Evolutionary conservation across 2,113 vertebrate species (phyloP), one percentile per base, ranked within the genome.

Genomic region (Chaetorhynchus papuensis): DNA sequence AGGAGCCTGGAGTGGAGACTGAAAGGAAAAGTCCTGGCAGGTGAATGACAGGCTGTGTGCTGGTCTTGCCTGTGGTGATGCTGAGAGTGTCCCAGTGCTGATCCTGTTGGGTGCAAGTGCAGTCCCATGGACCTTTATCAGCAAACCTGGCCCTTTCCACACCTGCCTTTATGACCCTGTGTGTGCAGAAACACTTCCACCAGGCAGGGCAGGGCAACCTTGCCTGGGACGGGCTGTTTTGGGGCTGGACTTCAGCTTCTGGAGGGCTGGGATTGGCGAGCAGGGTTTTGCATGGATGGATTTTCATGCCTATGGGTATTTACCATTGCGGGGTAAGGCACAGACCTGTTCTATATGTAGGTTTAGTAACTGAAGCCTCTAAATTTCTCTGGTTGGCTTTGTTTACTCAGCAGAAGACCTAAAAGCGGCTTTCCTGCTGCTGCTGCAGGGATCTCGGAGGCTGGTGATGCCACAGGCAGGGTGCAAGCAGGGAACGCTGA

Each of bases 341-440:
- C 37, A 70, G 78, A 83, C 47, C 54, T 52, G 27, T 31, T 69
- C 61, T 63, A 0, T 15, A 6, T 13, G 64, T n/a, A 52, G 39
- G 18, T 72, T 77, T 80, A 60, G 71, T 33, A 60, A 56, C 19
- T 66, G 79, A 91, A 93, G 59, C 76, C 18, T 90, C 89, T 86
- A 8, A 50, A 75, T 89, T 93, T 70, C 56, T 80, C 76, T 78
- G 50, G 20, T 91, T 90, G 42, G 27, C 83, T 87, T 96, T 94
- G 52, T 93, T 94, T 94, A 90, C 83, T 75, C 86, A 93, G 86
- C 71, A 83, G 76, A 92, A 94, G 82, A 80, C 79, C 72, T 83
- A 70, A 83, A 90, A 90, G 42, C 45, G 90, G 79, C 60, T 87
- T 92, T 88, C 47, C 47, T 70, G 83, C 75, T 83, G 83, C 75